Percentiles rank a stretch among this genome's conserved stretches.
These are phyloP conservation scores for Ptychobarbus kaznakovi DNA, from an alignment of 2,797 vertebrate species.

Conservation along the genomic window DNA sequence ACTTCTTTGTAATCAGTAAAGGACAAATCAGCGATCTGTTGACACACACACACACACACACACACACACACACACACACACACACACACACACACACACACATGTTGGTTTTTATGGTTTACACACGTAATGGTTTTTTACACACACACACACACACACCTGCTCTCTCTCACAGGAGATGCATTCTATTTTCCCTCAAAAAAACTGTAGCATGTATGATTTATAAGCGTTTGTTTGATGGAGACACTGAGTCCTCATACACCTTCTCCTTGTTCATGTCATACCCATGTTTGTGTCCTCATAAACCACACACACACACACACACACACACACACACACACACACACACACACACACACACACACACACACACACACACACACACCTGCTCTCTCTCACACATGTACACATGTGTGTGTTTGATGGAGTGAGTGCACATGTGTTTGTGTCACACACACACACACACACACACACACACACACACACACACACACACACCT, in stretches of 20 bases:
- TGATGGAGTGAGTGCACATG: conserved; percentile 24
- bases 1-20: neutral
- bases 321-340: neutral
- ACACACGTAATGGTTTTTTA: too few species aligned
- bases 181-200: too few species aligned
- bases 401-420: neutral
- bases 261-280: too few species aligned
- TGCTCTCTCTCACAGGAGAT: too few species aligned
- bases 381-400: neutral
- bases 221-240: too few species aligned
- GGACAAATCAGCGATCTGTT: conserved; percentile 21
- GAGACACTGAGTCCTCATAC: too few species aligned
- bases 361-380: neutral
- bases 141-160: too few species aligned
- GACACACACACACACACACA: neutral
- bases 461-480: too few species aligned
- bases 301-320: neutral
- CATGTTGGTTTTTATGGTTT: too few species aligned
- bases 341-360: neutral
- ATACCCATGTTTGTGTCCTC: too few species aligned
- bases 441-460: neutral
- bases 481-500: too few species aligned
- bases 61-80: neutral
- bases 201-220: too few species aligned
- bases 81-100: neutral